phyloP scores from a whole-genome alignment of 2,113 vertebrate species.

The Seriola rivoliana region DNA sequence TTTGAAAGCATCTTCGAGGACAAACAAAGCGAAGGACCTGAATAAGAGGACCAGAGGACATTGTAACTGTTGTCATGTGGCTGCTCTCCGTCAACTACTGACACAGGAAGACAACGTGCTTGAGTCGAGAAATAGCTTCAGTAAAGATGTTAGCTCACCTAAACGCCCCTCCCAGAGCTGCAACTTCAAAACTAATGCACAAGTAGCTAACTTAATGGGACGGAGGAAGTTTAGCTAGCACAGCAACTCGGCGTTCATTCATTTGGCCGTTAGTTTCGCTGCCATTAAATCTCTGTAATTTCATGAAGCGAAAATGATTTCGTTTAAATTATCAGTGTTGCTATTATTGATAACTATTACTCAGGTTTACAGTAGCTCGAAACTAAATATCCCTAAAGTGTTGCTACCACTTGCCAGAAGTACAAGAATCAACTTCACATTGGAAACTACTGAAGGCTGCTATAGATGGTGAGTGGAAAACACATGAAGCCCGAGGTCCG shows the following conservation, averaged over 20 bases:
- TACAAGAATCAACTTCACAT: conserved; percentile 91
- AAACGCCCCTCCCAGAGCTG: background rate
- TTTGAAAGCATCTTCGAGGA: background rate
- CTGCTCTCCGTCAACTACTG: conserved; percentile 14
- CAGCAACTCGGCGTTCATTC: conserved; percentile 33
- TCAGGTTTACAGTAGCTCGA: conserved; percentile 77
- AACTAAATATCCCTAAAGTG: conserved; percentile 94
- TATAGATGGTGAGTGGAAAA: conserved; percentile 92
- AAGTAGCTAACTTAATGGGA: conserved; percentile 11
- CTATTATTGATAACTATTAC: conserved; percentile 11
- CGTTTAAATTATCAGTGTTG: background rate
- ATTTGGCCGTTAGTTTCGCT: background rate
- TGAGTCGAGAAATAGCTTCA: conserved; percentile 6
- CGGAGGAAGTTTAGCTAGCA: conserved; percentile 16
- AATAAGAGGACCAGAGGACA: background rate
- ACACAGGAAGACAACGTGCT: conserved; percentile 38
- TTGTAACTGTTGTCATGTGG: conserved; percentile 45
- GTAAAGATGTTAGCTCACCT: conserved; percentile 7
- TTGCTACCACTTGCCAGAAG: conserved; percentile 90
- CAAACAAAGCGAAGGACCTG: background rate
- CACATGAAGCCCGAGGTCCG: background rate
- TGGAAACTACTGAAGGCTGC: conserved; percentile 94
- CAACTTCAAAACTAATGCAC: background rate
- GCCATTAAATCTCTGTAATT: background rate
- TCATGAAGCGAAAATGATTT: conserved; percentile 51